phyloP scores from a whole-genome alignment of 2,888 invertebrate species.

The Ormyrus thymus region DNA sequence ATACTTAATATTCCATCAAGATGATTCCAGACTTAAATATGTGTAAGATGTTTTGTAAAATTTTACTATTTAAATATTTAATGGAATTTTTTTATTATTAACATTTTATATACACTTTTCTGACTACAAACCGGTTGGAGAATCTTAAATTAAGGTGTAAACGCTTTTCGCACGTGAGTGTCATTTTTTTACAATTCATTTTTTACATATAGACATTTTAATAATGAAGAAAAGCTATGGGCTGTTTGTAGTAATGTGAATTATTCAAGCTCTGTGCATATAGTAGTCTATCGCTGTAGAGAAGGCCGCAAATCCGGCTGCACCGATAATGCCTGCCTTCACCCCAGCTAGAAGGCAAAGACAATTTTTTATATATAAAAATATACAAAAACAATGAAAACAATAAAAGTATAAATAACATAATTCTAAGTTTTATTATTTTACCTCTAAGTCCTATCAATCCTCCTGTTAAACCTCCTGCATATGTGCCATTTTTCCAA shows the following conservation, averaged over 20 bases:
- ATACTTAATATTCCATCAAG: slow-evolving; percentile 35
- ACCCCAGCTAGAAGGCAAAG: slow-evolving; percentile 85
- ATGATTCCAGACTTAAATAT: slow-evolving; percentile 50
- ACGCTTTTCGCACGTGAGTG: slow-evolving; percentile 20
- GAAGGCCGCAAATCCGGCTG: slow-evolving; percentile 97
- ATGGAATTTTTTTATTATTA: slow-evolving; percentile 48
- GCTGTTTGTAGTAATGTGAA: slow-evolving; percentile 5
- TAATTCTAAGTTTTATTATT: slow-evolving; percentile 28
- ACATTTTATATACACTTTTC: slow-evolving; percentile 50
- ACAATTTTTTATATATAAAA: slow-evolving; percentile 47
- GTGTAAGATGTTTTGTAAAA: slow-evolving; percentile 49
- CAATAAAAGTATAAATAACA: slow-evolving; percentile 43
- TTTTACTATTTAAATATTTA: slow-evolving; percentile 51
- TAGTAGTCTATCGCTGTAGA: slow-evolving; percentile 98
- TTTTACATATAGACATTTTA: slow-evolving; percentile 50
- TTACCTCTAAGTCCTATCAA: slow-evolving; percentile 89
- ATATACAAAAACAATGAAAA: slow-evolving; percentile 37
- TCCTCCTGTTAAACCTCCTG: slow-evolving; percentile 96
- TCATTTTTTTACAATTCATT: slow-evolving; percentile 46
- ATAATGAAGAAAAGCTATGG: slow-evolving; percentile 12
- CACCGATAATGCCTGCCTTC: slow-evolving; percentile 94
- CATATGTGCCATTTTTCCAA: slow-evolving; percentile 97
- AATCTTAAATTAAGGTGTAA: slow-evolving; percentile 43
- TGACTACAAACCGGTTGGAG: slow-evolving; percentile 25
- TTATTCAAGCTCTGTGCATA: slow-evolving; percentile 79